Conservation (phyloP, 2,113 vertebrate species). For the Cnemophilus loriae region DNA sequence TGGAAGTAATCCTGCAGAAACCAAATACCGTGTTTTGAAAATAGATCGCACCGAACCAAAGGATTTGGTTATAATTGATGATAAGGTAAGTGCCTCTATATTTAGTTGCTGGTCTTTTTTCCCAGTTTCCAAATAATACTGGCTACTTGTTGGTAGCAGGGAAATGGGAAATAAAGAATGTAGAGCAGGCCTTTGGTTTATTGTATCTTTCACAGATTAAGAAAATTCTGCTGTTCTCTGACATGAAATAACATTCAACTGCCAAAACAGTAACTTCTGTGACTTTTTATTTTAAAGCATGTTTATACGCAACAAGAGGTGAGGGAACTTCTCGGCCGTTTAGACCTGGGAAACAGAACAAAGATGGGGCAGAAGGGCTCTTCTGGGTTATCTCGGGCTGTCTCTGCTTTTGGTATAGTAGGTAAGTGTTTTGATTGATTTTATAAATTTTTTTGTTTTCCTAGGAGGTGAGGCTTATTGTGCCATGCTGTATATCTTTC, state of each 20-base stretch:
- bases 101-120: neutral
- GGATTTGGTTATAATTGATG: slow-evolving; percentile 93
- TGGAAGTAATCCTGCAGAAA: slow-evolving; percentile 92
- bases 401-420: slow-evolving; percentile 88
- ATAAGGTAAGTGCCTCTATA: slow-evolving; percentile 78
- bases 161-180: neutral
- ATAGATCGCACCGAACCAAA: slow-evolving; percentile 95
- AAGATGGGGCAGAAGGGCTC: slow-evolving; percentile 93
- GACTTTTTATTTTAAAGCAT: slow-evolving; percentile 77
- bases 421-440: slow-evolving; percentile 72
- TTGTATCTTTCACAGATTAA: neutral
- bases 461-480: slow-evolving; percentile 43
- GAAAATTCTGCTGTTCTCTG: neutral
- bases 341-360: slow-evolving; percentile 92
- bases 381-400: slow-evolving; percentile 86
- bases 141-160: neutral
- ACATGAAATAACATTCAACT: neutral
- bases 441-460: neutral
- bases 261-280: neutral
- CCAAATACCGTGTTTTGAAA: slow-evolving; percentile 92
- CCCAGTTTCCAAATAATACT: neutral
- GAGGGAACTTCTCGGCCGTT: slow-evolving; percentile 87
- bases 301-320: slow-evolving; percentile 92
- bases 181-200: neutral
- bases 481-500: neutral